phyloP scores from a whole-genome alignment of 1,140 invertebrate species.

The Caerostris extrusa region DNA sequence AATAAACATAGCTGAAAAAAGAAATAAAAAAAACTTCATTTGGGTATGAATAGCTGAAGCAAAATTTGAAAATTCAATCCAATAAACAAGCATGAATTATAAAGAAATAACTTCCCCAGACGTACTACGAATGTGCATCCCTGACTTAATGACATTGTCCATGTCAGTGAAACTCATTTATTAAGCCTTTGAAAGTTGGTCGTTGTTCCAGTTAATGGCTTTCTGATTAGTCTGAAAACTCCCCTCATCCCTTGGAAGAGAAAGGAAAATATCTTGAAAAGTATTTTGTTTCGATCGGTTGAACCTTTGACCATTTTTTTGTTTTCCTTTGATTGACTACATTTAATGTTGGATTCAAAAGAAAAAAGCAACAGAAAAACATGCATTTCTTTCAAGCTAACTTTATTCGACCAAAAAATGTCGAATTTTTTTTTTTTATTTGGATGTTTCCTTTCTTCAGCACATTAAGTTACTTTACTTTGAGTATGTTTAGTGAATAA shows the following conservation, averaged over 20 bases:
- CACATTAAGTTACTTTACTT: neutral
- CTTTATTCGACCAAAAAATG: neutral
- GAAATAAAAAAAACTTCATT: too few species aligned
- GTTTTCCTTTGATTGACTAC: neutral
- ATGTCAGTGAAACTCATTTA: slow-evolving; percentile 49
- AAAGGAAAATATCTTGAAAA: neutral
- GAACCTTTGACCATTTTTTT: neutral
- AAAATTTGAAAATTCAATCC: too few species aligned
- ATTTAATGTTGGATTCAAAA: neutral
- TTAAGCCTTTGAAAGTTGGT: slow-evolving; percentile 5
- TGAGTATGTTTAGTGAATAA: neutral
- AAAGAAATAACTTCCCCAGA: too few species aligned
- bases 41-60: too few species aligned
- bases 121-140: slow-evolving; percentile 1
- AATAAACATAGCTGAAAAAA: too few species aligned
- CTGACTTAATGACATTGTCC: slow-evolving; percentile 55
- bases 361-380: neutral
- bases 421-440: neutral
- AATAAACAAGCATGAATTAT: too few species aligned
- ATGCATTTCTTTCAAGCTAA: neutral
- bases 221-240: slow-evolving; percentile 47
- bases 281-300: slow-evolving; percentile 6
- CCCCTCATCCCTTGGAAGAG: neutral
- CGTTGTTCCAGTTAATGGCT: slow-evolving; percentile 47
- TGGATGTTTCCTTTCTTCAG: neutral